Conservation (phyloP, 2,113 vertebrate species). For the Scartelaos histophorus region DNA sequence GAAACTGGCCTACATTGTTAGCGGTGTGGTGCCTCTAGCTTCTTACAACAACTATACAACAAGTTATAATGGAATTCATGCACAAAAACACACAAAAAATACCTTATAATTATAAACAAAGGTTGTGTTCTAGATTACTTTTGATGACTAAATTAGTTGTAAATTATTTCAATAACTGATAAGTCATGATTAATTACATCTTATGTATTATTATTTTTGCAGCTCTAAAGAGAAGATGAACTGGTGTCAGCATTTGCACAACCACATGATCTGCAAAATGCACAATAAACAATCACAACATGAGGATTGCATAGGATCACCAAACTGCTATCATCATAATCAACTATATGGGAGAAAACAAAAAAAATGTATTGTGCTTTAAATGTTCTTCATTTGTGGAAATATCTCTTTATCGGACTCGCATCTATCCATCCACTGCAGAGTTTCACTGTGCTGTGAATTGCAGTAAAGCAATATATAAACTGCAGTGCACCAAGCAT, state of each 20-base stretch:
- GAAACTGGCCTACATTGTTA: neutral
- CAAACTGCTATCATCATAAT: neutral
- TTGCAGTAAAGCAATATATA: slow-evolving; percentile 24
- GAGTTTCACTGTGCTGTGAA: slow-evolving; percentile 17
- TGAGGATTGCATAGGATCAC: neutral
- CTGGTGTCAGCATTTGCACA: neutral
- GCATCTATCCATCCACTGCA: slow-evolving; percentile 22
- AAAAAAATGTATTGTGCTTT: neutral
- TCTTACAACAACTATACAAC: neutral
- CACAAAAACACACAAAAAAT: neutral
- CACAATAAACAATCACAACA: neutral
- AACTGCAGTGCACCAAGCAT: slow-evolving; percentile 57
- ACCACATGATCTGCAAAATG: neutral
- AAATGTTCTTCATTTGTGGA: neutral
- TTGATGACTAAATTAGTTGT: too few relatives aligned
- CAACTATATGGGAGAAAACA: neutral
- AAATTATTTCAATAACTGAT: too few relatives aligned
- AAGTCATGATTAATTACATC: neutral
- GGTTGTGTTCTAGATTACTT: too few relatives aligned
- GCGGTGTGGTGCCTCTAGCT: neutral
- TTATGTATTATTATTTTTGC: too few relatives aligned
- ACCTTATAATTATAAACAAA: too few relatives aligned
- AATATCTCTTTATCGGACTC: neutral
- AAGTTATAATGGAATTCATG: neutral
- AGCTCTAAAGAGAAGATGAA: neutral